Base-by-base conservation (phyloP, 1,140 invertebrate species). In the Drosophila arawakana region DNA sequence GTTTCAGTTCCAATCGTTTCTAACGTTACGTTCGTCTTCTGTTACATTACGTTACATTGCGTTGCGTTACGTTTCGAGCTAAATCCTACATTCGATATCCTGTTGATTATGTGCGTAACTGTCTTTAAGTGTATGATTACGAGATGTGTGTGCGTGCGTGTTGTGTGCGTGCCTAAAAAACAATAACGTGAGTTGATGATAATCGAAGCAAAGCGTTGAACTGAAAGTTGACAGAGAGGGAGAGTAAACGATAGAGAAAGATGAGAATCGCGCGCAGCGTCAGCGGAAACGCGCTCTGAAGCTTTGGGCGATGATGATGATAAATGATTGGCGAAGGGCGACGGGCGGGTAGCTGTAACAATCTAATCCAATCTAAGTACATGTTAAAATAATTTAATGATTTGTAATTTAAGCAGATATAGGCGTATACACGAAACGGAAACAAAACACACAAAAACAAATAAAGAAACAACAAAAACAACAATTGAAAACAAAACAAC, bases 301-400 rank as follows among this genome's bases (percentile, higher is more conserved):
- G 82, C 76, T 81, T 76, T 78, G 80, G 84, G 77, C 49, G 47
- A 49, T 52, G 21, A 49, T 52, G 30, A 49, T 47, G 44, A 47
- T 47, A 30, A 30, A 30, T 47, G 44, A 47, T 75, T 73, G 84
- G 77, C 61, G 60, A 49, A 35, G 59, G 59, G 21, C 79, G 73
- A 84, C 76, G 84, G 84, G 84, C 77, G 84, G 85, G 85, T 89
- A 89, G 84, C 84, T 89, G 84, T 89, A 89, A 89, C 84, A 89
- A 89, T 89, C 84, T 88, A 88, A 88, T 88, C 84, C 84, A 88
- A 88, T 88, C 84, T 89, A 89, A 89, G 84, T 86, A 86, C 70
- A 76, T 88, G 83, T 89, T 89, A 89, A 89, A 89, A 76, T 89
- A 89, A 89, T 89, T 89, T 89, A 89, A 89, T 76, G 80, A 89